phyloP scores from a whole-genome alignment of 37 sponge, comb jelly and placozoan genomes.

The Spongilla lacustris region DNA sequence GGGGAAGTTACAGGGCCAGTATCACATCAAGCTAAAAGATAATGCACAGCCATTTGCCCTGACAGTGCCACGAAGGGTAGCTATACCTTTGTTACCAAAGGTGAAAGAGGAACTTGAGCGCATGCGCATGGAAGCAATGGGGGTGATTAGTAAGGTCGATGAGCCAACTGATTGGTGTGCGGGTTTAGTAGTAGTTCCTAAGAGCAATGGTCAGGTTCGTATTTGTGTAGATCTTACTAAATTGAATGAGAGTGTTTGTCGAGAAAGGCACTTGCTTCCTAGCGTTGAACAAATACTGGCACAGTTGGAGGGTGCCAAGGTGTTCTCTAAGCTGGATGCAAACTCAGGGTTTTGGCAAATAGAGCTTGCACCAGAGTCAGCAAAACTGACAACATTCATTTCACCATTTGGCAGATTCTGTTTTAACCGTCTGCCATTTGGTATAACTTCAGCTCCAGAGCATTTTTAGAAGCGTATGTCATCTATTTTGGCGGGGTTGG shows the following conservation, averaged over 20 bases:
- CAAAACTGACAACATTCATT: conserved; percentile 45
- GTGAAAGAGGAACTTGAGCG: conserved; percentile 30
- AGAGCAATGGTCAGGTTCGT: conserved; percentile 6
- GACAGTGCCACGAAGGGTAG: conserved; percentile 21
- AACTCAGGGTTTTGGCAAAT: conserved; percentile 59
- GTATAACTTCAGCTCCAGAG: conserved; percentile 31
- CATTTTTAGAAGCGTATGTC: conserved; percentile 45
- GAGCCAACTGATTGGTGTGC: conserved; percentile 44
- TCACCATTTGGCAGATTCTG: conserved; percentile 38
- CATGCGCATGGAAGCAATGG: conserved; percentile 39
- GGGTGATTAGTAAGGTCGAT: conserved; percentile 22
- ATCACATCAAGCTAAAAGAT: conserved; percentile 6
- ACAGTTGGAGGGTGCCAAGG: conserved; percentile 18
- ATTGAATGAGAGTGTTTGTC: conserved; percentile 38
- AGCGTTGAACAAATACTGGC: conserved; percentile 48
- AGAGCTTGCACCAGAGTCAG: conserved; percentile 16
- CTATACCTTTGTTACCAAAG: conserved; percentile 3
- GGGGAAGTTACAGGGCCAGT: conserved; percentile 16
- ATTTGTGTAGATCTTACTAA: conserved; percentile 57
- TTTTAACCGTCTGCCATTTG: conserved; percentile 49
- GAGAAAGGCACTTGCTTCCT: conserved; percentile 32
- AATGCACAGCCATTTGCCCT: conserved; percentile 23
- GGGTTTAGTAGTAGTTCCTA: conserved; percentile 37
- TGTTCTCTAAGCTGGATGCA: conserved; percentile 50
- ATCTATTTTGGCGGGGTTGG: conserved; percentile 2